phyloP scores from a whole-genome alignment of 2,797 vertebrate genomes.

The Pteropus rufus region DNA sequence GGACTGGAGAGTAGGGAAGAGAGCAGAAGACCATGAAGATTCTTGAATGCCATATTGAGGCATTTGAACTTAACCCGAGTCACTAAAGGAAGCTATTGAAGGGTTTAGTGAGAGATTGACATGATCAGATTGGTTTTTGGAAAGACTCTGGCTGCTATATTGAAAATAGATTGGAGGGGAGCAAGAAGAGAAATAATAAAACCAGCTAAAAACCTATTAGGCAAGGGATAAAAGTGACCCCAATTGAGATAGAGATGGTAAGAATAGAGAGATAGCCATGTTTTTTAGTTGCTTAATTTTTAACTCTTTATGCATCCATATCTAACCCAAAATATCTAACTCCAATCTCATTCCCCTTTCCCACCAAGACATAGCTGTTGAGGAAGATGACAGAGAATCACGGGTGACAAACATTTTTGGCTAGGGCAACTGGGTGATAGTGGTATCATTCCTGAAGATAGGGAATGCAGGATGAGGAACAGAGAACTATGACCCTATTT shows the following conservation, averaged over 20 bases:
- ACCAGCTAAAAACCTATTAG: background rate
- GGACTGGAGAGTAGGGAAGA: background rate
- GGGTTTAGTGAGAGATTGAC: background rate
- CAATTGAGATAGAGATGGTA: background rate
- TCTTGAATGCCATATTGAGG: background rate
- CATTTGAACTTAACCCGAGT: constrained; percentile 24
- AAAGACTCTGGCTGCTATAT: background rate
- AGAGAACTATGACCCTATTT: background rate
- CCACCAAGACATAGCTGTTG: background rate
- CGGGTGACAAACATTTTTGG: background rate
- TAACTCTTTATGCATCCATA: no score
- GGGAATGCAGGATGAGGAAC: background rate
- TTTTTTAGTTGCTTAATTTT: no score
- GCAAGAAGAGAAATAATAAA: background rate
- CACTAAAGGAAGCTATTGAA: background rate
- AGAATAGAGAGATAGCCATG: background rate
- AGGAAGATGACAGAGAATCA: background rate
- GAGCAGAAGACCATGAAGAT: background rate
- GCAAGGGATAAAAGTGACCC: background rate
- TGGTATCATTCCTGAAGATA: background rate
- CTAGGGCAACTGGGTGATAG: background rate
- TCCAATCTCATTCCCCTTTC: no score
- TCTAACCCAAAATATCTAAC: no score
- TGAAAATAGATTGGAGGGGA: background rate
- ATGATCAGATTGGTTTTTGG: background rate